These are phyloP conservation scores for Pterocles gutturalis DNA, from an alignment of 2,113 vertebrate species.

Conservation along the genomic window DNA sequence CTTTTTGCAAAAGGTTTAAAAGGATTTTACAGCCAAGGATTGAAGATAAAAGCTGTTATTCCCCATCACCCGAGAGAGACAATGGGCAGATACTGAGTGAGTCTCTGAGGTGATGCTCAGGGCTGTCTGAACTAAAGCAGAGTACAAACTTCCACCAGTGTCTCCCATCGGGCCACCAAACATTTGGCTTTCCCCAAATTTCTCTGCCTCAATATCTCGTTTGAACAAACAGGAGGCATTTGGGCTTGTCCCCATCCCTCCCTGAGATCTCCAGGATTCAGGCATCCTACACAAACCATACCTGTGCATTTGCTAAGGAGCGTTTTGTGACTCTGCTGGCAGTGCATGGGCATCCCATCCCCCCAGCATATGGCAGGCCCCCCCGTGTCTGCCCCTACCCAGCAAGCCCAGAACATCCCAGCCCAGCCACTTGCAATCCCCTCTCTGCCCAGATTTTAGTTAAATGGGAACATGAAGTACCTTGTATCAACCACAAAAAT, in stretches of 20 bases:
- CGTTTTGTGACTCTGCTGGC: fast-evolving
- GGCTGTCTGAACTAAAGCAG: neutral
- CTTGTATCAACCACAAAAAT: too few relatives aligned
- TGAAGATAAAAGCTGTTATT: fast-evolving
- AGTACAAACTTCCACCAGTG: neutral
- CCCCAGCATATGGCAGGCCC: fast-evolving
- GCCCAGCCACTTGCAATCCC: neutral
- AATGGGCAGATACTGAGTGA: fast-evolving
- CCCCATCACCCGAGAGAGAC: fast-evolving
- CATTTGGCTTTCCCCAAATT: neutral
- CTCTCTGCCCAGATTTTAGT: neutral
- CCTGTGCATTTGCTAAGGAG: fast-evolving
- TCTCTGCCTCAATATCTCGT: neutral
- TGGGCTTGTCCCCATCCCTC: neutral
- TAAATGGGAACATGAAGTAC: neutral
- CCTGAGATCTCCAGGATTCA: fast-evolving
- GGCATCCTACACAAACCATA: neutral
- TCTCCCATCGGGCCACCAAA: neutral
- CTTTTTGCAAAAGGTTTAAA: neutral
- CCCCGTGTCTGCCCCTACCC: neutral
- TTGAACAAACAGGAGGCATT: neutral
- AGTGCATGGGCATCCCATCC: fast-evolving
- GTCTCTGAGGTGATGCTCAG: neutral
- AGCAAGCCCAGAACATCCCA: neutral
- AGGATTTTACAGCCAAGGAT: neutral